Percentiles rank a stretch among this genome's conserved stretches.
Conservation (phyloP, 2,113 vertebrate genomes). For the Sorex araneus region DNA sequence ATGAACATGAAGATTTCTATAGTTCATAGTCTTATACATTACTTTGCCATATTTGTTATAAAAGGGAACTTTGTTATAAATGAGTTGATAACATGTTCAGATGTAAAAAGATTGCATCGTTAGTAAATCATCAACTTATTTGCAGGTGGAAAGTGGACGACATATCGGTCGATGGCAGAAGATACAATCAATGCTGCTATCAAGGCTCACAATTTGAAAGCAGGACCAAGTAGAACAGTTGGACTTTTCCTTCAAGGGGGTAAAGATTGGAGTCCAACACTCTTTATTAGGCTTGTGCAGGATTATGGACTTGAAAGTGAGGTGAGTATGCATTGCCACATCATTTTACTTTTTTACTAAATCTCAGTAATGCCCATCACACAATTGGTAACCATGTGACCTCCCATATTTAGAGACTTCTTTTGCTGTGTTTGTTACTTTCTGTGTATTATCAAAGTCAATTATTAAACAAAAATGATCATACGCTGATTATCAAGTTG, state of each 20-base stretch:
- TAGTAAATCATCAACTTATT: slow-evolving; percentile 42
- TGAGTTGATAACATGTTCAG: not conserved
- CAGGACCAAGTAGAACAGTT: slow-evolving; percentile 91
- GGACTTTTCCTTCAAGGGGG: slow-evolving; percentile 95
- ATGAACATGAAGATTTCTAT: not conserved
- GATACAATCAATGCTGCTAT: slow-evolving; percentile 94
- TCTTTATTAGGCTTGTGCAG: slow-evolving; percentile 97
- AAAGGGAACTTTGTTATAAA: not conserved
- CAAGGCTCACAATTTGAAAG: slow-evolving; percentile 89
- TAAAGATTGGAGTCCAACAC: slow-evolving; percentile 95
- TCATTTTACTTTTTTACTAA: not conserved
- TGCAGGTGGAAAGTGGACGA: slow-evolving; percentile 99
- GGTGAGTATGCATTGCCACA: slow-evolving; percentile 84
- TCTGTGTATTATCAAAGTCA: not conserved
- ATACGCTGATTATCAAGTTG: not conserved
- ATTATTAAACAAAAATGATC: not conserved
- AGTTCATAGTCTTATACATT: not conserved
- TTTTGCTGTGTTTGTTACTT: not conserved
- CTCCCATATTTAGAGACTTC: not conserved
- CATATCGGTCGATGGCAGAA: slow-evolving; percentile 97
- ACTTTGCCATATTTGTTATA: not conserved
- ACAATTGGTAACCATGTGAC: not conserved
- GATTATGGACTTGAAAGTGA: slow-evolving; percentile 98
- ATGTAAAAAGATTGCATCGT: not conserved
- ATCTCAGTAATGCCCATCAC: not conserved